A percentile compares a stretch with the other conserved stretches of the same genome.
These are phyloP conservation scores for Corapipo altera DNA, from an alignment of 2,113 vertebrate species.

Conservation along the genomic window DNA sequence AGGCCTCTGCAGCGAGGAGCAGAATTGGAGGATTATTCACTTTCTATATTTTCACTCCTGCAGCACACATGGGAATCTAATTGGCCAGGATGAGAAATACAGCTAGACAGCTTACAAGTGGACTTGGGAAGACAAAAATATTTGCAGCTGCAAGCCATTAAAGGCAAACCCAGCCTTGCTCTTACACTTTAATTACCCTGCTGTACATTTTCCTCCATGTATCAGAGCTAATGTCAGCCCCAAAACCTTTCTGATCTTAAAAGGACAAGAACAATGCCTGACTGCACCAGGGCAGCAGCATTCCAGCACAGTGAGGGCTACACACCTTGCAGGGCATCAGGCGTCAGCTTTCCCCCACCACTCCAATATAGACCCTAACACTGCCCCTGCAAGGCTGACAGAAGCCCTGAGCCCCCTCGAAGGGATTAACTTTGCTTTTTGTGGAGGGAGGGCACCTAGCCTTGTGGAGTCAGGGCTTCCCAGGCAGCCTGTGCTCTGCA, in stretches of 20 bases:
- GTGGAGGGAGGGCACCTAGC: neutral
- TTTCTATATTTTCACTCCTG: constrained; percentile 75
- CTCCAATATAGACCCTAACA: neutral
- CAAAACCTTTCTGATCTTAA: constrained; percentile 64
- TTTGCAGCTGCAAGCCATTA: constrained; percentile 79
- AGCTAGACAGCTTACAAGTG: constrained; percentile 69
- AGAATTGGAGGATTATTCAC: constrained; percentile 73
- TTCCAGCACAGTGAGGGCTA: neutral
- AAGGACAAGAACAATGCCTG: neutral
- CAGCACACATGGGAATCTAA: constrained; percentile 77
- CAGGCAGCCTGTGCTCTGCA: rapidly evolving
- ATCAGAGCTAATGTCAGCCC: constrained; percentile 32
- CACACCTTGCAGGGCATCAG: rapidly evolving
- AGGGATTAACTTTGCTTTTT: neutral
- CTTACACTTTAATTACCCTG: constrained; percentile 66
- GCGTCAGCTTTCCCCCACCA: rapidly evolving
- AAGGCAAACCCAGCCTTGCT: constrained; percentile 49
- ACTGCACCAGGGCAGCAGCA: neutral
- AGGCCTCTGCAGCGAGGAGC: constrained; percentile 36
- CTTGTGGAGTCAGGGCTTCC: rapidly evolving
- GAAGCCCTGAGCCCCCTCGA: neutral
- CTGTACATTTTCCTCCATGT: constrained; percentile 22
- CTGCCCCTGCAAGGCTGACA: neutral
- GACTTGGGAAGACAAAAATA: constrained; percentile 53
- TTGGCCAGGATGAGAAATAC: constrained; percentile 71